Evolutionary conservation across 1,140 invertebrate genomes (phyloP).

Genomic region (Zaprionus kolodkinae): DNA sequence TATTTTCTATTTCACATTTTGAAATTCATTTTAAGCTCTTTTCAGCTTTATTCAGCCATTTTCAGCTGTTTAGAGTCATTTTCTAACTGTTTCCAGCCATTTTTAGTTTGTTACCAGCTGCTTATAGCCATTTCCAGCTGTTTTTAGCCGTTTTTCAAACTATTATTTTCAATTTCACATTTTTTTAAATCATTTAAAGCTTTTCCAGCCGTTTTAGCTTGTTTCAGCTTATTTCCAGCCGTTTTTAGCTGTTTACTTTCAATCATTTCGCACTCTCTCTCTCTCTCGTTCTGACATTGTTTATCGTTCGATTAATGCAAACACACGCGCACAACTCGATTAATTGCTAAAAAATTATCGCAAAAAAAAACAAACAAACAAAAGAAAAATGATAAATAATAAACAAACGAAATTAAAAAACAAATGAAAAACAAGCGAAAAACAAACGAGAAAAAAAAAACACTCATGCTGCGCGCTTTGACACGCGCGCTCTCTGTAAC

Average conservation of each 20-base stretch:
- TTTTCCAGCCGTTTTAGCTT: neutral
- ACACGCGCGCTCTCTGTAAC: neutral
- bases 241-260: neutral
- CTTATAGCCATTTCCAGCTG: no score
- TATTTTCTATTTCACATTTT: no score
- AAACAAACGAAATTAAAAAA: neutral
- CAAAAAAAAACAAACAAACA: neutral
- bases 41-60: neutral
- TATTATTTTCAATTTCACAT: neutral
- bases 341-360: neutral
- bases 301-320: conserved; percentile 8
- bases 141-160: no score
- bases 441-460: no score
- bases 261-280: neutral
- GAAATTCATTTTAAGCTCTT: no score
- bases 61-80: neutral
- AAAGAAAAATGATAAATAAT: neutral
- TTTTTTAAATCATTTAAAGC: neutral
- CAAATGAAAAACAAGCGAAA: neutral
- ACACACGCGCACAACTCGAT: neutral
- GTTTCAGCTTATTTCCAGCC: neutral
- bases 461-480: conserved; percentile 18
- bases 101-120: no score
- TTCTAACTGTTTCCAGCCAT: no score
- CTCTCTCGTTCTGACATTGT: neutral